phyloP scores from a whole-genome alignment of 2,113 vertebrate species.

The Centropristis striata region DNA sequence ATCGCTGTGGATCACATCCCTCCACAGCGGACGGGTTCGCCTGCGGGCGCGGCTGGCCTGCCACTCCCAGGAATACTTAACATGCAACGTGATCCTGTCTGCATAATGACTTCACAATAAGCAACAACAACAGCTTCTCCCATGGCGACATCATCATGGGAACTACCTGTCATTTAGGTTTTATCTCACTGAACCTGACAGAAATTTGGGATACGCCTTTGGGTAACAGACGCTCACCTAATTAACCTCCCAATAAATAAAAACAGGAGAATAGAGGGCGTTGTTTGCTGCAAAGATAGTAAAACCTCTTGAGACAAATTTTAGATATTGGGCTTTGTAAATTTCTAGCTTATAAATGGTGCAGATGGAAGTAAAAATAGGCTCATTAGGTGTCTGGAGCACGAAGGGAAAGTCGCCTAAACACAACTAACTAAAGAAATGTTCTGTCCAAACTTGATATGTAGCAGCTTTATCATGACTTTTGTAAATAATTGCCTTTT shows the following conservation, averaged over 20 bases:
- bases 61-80: slow-evolving; percentile 34
- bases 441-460: slow-evolving; percentile 8
- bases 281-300: not conserved
- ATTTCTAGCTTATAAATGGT: no score
- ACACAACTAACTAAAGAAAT: not conserved
- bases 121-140: slow-evolving; percentile 5
- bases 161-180: slow-evolving; percentile 2
- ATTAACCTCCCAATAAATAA: not conserved
- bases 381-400: not conserved
- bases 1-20: slow-evolving; percentile 13
- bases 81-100: slow-evolving; percentile 6
- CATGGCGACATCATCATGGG: not conserved
- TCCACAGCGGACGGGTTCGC: not conserved
- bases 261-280: not conserved
- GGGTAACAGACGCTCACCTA: not conserved
- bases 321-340: no score
- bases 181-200: not conserved
- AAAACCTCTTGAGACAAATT: not conserved
- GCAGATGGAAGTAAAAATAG: not conserved
- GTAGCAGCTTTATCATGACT: not conserved
- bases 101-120: not conserved
- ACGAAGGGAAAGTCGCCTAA: not conserved
- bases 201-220: not conserved
- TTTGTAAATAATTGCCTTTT: slow-evolving; percentile 21
- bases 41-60: not conserved